Evolutionary conservation across 2,113 vertebrate species (phyloP), one percentile per base, ranked within the genome.

Genomic region (Malurus elegans): DNA sequence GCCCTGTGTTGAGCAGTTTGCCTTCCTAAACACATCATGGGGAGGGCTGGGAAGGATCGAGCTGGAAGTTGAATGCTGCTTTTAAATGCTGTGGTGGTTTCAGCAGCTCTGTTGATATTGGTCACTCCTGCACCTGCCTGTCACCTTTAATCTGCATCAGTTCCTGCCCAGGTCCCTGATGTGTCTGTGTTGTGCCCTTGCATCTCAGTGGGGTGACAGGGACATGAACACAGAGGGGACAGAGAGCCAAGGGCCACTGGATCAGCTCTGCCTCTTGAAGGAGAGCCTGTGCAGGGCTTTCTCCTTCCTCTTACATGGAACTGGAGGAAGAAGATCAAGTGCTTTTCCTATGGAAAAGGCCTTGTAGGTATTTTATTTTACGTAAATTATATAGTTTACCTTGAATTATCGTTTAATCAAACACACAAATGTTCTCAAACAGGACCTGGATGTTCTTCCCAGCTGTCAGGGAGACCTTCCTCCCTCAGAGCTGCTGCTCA

Each of bases 161-260:
- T 38, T 93, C 26, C 50, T 70, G 64, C 18, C 36, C 26, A 36
- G 20, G 7, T 53, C 69, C 25, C 5, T 72, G 79, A 7, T 7
- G 48, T 64, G 62, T 12, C 61, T 74, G 6, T 4, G 24, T 8
- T 44, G 54, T 34, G 26, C 31, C 1, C 10, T 19, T 65, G 8
- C 7, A 23, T 29, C 34, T 67, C 29, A 6, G 18, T 28, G 61
- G 36, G 32, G 61, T 24, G 40, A 11, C 0, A 1, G 8, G 23
- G 13, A 8, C 23, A 29, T 0, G 1, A 34, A 8, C 34, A n/a
- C 6, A 23, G 23, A 14, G 31, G 0, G 3, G 14, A 6, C 29
- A 44, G 75, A 29, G 34, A 36, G 9, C 17, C 18, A 48, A 86
- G 31, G 25, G 18, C 31, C 5, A 1, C 50, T 36, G 56, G 45